Evolutionary conservation across 2,113 vertebrate genomes (phyloP).

Genomic region (Ovis aries): DNA sequence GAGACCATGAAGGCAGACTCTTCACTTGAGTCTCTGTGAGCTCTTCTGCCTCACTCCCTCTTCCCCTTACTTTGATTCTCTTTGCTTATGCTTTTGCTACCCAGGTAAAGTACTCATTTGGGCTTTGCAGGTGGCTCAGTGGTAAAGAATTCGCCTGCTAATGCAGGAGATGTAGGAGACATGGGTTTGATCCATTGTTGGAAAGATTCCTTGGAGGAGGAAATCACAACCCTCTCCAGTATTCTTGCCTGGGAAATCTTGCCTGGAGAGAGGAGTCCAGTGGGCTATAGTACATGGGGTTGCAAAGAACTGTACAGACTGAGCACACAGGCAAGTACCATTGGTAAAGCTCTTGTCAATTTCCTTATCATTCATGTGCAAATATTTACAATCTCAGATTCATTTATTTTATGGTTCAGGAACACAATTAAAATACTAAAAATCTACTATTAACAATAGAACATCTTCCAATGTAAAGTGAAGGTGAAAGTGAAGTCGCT

Average conservation of each 20-base stretch:
- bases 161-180: neutral
- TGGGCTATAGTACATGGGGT: neutral
- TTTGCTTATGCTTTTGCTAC: neutral
- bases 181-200: fast-evolving
- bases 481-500: too few species aligned
- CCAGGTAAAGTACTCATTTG: neutral
- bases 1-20: neutral
- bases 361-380: neutral
- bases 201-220: neutral
- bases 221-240: neutral
- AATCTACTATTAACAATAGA: neutral
- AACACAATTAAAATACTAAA: neutral
- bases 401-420: neutral
- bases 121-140: neutral
- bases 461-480: neutral
- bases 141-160: neutral
- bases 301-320: neutral
- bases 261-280: neutral
- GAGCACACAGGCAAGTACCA: neutral
- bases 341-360: neutral
- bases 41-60: neutral
- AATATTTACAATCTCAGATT: neutral
- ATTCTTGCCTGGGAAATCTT: neutral
- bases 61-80: neutral
- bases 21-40: neutral